These are phyloP conservation scores for Pteromalus puparum DNA, from an alignment of 1,140 invertebrate species.

Conservation along the genomic window DNA sequence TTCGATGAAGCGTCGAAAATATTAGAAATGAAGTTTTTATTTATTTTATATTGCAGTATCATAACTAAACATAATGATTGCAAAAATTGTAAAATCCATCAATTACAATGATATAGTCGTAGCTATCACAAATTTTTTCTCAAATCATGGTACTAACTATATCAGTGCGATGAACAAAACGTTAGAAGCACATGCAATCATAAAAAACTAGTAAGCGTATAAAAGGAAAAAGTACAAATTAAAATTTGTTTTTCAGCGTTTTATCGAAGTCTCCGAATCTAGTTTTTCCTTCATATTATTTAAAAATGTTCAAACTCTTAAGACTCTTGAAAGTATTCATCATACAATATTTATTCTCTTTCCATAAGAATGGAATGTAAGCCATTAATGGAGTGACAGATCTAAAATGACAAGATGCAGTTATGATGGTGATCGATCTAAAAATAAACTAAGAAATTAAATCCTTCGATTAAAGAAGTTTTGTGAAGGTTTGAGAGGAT, in stretches of 20 bases:
- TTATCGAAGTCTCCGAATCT: slow-evolving; percentile 24
- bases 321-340: slow-evolving; percentile 30
- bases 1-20: slow-evolving; percentile 31
- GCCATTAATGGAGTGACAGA: slow-evolving; percentile 18
- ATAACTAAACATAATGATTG: neutral
- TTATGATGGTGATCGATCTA: slow-evolving; percentile 19
- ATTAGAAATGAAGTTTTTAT: neutral
- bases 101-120: neutral
- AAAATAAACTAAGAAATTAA: slow-evolving; percentile 9
- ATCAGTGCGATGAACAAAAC: neutral
- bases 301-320: slow-evolving; percentile 8
- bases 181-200: slow-evolving; percentile 2
- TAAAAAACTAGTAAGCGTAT: neutral
- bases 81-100: neutral
- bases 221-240: neutral
- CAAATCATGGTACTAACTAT: neutral
- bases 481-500: neutral
- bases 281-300: slow-evolving; percentile 3
- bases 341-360: neutral
- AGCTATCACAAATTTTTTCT: no score
- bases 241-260: slow-evolving; percentile 25
- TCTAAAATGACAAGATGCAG: slow-evolving; percentile 39
- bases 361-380: neutral
- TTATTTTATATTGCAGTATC: neutral
- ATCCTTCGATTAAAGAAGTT: slow-evolving; percentile 38